Conservation (phyloP, 2,797 vertebrate species). For the Argentina silus region DNA sequence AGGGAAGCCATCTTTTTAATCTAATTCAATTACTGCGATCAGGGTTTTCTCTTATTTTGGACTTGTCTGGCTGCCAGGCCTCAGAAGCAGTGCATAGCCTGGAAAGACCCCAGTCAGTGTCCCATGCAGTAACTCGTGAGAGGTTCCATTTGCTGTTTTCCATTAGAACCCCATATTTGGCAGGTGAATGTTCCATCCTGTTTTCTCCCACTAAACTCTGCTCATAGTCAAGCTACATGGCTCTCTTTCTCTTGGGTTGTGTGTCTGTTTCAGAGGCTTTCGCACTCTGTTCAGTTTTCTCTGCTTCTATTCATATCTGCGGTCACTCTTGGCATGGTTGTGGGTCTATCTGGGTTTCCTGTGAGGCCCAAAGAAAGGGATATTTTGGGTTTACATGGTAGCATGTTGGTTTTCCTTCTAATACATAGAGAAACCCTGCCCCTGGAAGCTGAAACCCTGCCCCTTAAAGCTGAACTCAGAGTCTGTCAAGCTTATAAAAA, state of each 20-base stretch:
- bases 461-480: neutral
- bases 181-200: constrained; percentile 34
- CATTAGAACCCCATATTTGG: constrained; percentile 15
- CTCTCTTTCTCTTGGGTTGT: neutral
- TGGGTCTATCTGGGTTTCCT: neutral
- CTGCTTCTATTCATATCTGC: constrained; percentile 1
- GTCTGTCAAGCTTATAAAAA: constrained; percentile 21
- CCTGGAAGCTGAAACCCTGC: neutral
- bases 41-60: constrained; percentile 57
- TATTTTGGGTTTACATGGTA: too few relatives aligned
- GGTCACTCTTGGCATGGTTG: constrained; percentile 5
- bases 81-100: constrained; percentile 9
- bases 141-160: constrained; percentile 15
- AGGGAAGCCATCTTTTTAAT: constrained; percentile 61
- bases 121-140: neutral
- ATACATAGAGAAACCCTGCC: too few relatives aligned
- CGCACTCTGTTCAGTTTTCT: constrained; percentile 8
- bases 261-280: neutral
- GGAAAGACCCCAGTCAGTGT: constrained; percentile 2
- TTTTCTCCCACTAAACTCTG: constrained; percentile 11
- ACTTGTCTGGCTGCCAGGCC: constrained; percentile 45
- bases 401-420: too few relatives aligned
- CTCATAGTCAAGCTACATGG: constrained; percentile 12
- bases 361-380: neutral
- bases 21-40: constrained; percentile 58